Percentiles rank a stretch among this genome's conserved stretches.
phyloP scores from a whole-genome alignment of 2,797 vertebrate genomes.

The Malacoctenus gilli region DNA sequence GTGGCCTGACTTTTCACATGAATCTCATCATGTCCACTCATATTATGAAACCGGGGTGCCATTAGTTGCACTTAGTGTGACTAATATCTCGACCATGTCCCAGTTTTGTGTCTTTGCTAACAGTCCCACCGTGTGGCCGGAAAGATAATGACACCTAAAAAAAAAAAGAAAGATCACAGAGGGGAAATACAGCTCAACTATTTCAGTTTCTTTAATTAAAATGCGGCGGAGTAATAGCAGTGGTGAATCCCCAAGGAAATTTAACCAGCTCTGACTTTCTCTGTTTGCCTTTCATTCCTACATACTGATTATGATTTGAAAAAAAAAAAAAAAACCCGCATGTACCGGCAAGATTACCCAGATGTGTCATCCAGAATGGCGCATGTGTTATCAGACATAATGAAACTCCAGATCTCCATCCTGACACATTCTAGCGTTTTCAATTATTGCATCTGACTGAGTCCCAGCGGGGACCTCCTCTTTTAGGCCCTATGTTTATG shows the following conservation, averaged over 20 bases:
- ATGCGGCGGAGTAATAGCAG: not conserved
- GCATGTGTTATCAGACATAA: not conserved
- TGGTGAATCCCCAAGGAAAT: not conserved
- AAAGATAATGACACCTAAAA: conserved; percentile 23
- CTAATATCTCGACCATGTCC: conserved; percentile 18
- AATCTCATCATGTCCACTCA: conserved; percentile 70
- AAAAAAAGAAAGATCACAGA: not conserved
- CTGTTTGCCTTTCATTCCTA: not conserved
- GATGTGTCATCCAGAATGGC: not conserved
- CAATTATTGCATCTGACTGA: conserved; percentile 6
- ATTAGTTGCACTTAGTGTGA: conserved; percentile 60
- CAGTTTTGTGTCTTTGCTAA: conserved; percentile 50
- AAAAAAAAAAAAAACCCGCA: not conserved
- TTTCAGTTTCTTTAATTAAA: not conserved
- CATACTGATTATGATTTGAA: not conserved
- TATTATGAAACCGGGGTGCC: conserved; percentile 65
- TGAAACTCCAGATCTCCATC: not conserved
- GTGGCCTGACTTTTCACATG: conserved; percentile 75
- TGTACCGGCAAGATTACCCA: not conserved
- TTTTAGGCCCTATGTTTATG: conserved; percentile 4
- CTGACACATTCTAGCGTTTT: no score
- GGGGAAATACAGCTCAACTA: not conserved
- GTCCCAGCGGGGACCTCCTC: not conserved
- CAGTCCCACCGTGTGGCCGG: conserved; percentile 69
- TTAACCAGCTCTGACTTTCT: not conserved